These are phyloP conservation scores for Nomada fabriciana DNA, from an alignment of 2,888 invertebrate species.

Conservation along the genomic window DNA sequence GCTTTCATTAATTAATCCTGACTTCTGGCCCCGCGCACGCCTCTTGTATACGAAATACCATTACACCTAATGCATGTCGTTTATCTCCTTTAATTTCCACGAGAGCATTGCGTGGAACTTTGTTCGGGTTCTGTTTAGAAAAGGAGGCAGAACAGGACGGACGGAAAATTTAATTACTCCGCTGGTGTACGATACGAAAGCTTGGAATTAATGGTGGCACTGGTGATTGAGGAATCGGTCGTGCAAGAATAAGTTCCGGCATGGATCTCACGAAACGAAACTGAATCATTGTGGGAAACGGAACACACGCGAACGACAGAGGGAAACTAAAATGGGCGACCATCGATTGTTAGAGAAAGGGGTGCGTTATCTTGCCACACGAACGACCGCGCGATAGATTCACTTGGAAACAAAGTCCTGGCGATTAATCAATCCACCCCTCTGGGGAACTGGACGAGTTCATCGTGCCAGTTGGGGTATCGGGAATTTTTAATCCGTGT, in stretches of 20 bases:
- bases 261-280: neutral
- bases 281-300: neutral
- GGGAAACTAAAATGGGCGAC: constrained; percentile 21
- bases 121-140: too few relatives aligned
- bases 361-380: constrained; percentile 46
- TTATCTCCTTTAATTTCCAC: constrained; percentile 20
- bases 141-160: neutral
- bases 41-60: neutral
- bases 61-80: constrained; percentile 10
- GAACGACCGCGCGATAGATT: constrained; percentile 42
- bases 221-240: neutral
- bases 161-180: constrained; percentile 13
- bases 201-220: neutral
- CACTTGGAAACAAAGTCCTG: constrained; percentile 46
- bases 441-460: constrained; percentile 47
- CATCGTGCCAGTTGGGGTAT: constrained; percentile 52
- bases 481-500: constrained; percentile 67
- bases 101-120: neutral
- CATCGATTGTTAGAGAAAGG: constrained; percentile 41
- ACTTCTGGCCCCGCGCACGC: neutral
- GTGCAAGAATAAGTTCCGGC: neutral
- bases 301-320: neutral
- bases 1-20: constrained; percentile 11
- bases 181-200: neutral
- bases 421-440: constrained; percentile 51